These are phyloP conservation scores for Callyntrura guangdongensis DNA, from an alignment of 2,888 invertebrate genomes.

Conservation along the genomic window DNA sequence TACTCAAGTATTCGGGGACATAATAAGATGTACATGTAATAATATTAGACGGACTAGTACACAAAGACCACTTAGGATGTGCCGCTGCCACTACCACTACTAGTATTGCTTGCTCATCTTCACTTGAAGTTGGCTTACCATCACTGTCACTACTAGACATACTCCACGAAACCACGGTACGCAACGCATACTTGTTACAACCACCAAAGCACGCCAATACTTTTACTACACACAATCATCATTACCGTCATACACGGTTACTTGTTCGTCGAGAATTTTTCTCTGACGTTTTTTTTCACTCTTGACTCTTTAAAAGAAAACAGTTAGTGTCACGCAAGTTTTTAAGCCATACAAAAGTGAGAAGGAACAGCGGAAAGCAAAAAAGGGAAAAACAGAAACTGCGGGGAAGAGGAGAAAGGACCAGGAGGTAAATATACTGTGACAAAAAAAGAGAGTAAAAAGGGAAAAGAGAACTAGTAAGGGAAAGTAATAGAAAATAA, in stretches of 20 bases:
- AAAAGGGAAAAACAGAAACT: slow-evolving; percentile 26
- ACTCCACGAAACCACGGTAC: slow-evolving; percentile 17
- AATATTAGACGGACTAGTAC: slow-evolving; percentile 37
- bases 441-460: slow-evolving; percentile 65
- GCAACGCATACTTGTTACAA: background rate
- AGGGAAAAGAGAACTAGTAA: slow-evolving; percentile 7
- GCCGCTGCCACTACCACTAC: background rate
- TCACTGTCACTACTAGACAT: slow-evolving; percentile 28
- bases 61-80: slow-evolving; percentile 23
- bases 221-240: background rate
- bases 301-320: slow-evolving; percentile 1
- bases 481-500: slow-evolving; percentile 27
- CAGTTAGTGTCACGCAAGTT: slow-evolving; percentile 71
- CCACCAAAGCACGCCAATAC: background rate
- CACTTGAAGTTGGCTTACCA: slow-evolving; percentile 36
- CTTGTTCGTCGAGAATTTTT: slow-evolving; percentile 21
- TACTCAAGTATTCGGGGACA: slow-evolving; percentile 42
- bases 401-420: background rate
- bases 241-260: slow-evolving; percentile 12
- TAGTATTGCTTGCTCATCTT: slow-evolving; percentile 16
- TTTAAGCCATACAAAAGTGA: slow-evolving; percentile 54
- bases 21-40: slow-evolving; percentile 46
- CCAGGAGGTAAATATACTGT: slow-evolving; percentile 48
- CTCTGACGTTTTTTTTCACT: background rate
- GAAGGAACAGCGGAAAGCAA: slow-evolving; percentile 48